phyloP scores from a whole-genome alignment of 2,113 vertebrate genomes.

The Neodon shergylaensis region DNA sequence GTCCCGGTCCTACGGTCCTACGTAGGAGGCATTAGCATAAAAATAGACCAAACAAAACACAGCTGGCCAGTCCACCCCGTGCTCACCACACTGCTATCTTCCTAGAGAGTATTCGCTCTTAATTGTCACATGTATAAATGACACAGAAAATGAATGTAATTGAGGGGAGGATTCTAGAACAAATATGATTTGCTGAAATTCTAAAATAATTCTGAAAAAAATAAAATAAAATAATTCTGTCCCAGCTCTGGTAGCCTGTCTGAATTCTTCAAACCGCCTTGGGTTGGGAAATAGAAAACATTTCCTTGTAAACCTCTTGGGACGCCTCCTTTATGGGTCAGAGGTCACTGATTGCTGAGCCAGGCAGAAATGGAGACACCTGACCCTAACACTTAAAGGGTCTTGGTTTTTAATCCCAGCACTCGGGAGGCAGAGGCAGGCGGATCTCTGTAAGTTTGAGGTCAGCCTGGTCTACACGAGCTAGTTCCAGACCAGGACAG shows the following conservation, averaged over 20 bases:
- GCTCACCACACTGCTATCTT: conserved; percentile 13
- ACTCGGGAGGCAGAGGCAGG: no score
- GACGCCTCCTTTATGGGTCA: neutral
- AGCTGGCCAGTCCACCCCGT: neutral
- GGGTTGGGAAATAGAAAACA: conserved; percentile 19
- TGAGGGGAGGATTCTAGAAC: neutral
- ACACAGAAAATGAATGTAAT: conserved; percentile 34
- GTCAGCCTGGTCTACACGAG: no score
- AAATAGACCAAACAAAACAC: conserved; percentile 53
- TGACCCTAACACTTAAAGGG: neutral
- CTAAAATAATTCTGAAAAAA: conserved; percentile 23
- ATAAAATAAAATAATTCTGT: conserved; percentile 19
- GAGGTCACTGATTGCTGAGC: conserved; percentile 1
- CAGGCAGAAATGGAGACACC: neutral
- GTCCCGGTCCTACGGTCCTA: neutral
- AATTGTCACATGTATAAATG: neutral
- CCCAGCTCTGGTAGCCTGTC: neutral
- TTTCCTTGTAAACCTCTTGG: conserved; percentile 8
- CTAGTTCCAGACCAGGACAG: neutral
- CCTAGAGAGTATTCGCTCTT: neutral
- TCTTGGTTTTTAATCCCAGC: neutral
- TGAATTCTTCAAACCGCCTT: conserved; percentile 50
- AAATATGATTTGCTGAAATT: neutral
- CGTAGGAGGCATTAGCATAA: conserved; percentile 1
- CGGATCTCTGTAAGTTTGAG: no score